Conservation (phyloP, 1,140 invertebrate genomes). For the Drosophila equinoxialis region DNA sequence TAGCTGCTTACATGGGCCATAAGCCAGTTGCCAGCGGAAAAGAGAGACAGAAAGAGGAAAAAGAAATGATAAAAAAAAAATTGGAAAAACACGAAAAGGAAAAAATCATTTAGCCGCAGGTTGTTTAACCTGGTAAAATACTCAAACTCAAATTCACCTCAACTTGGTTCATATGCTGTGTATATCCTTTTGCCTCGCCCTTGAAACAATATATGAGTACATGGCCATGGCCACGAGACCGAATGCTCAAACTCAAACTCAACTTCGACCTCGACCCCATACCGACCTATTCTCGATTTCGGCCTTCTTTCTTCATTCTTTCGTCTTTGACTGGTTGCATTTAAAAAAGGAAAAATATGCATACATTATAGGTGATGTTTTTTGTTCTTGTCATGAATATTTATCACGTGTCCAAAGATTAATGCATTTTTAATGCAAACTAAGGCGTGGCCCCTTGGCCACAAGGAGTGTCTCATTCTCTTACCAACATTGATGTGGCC, state of each 20-base stretch:
- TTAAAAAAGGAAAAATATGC: slow-evolving; percentile 37
- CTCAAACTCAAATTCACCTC: slow-evolving; percentile 31
- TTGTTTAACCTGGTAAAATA: slow-evolving; percentile 45
- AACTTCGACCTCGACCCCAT: slow-evolving; percentile 14
- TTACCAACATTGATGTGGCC: slow-evolving; percentile 36
- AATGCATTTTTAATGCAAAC: slow-evolving; percentile 76
- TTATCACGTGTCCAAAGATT: slow-evolving; percentile 72
- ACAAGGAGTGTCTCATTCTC: not conserved
- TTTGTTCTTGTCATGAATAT: slow-evolving; percentile 58
- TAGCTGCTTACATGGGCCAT: slow-evolving; percentile 16
- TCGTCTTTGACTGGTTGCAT: slow-evolving; percentile 55
- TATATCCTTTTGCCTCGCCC: slow-evolving; percentile 37
- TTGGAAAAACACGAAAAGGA: slow-evolving; percentile 12
- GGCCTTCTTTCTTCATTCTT: slow-evolving; percentile 31
- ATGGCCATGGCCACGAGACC: slow-evolving; percentile 38
- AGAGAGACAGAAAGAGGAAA: not conserved
- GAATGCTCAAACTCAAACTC: slow-evolving; percentile 17
- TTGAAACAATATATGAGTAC: slow-evolving; percentile 48
- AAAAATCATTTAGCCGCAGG: slow-evolving; percentile 43
- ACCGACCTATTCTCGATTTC: not conserved
- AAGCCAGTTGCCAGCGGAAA: slow-evolving; percentile 39
- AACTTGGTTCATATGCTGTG: slow-evolving; percentile 62
- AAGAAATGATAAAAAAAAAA: not conserved
- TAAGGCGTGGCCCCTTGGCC: slow-evolving; percentile 8
- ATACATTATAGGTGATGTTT: slow-evolving; percentile 43